These are phyloP conservation scores for Cephus runcator DNA, from an alignment of 2,888 invertebrate genomes.

Conservation along the genomic window DNA sequence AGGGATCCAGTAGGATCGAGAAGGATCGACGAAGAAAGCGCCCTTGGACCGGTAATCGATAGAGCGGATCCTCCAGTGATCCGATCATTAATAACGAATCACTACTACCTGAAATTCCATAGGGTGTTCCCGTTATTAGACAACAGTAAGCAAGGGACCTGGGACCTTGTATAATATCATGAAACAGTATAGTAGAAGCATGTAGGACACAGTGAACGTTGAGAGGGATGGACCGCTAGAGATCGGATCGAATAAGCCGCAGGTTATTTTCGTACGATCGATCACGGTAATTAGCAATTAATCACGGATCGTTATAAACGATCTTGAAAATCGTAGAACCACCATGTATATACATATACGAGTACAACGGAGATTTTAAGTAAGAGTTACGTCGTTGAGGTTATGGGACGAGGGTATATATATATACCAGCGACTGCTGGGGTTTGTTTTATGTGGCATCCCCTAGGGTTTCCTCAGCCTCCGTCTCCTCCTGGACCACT, in stretches of 20 bases:
- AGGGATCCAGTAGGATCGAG: no score
- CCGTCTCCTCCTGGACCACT: no score
- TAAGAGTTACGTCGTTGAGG: no score
- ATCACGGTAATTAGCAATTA: slow-evolving; percentile 53
- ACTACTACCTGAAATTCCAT: slow-evolving; percentile 51
- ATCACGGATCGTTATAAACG: slow-evolving; percentile 32
- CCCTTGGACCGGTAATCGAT: not conserved
- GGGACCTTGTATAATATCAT: no score
- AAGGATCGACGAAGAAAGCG: not conserved
- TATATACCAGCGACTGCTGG: slow-evolving; percentile 3
- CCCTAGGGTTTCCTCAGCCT: slow-evolving; percentile 25
- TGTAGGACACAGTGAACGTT: no score
- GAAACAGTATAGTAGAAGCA: no score
- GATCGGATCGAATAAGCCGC: no score
- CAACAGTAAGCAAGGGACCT: slow-evolving; percentile 13
- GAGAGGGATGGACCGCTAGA: no score
- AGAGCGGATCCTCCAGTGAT: slow-evolving; percentile 9
- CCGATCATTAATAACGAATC: slow-evolving; percentile 53
- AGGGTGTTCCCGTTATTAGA: slow-evolving; percentile 49
- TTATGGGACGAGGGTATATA: no score
- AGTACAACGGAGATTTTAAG: no score
- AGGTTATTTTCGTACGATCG: slow-evolving; percentile 47
- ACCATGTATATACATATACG: not conserved
- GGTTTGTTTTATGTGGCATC: slow-evolving; percentile 34
- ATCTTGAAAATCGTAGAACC: slow-evolving; percentile 12